These are phyloP conservation scores for Glossophaga mutica DNA, from an alignment of 2,797 vertebrate genomes.

Conservation along the genomic window DNA sequence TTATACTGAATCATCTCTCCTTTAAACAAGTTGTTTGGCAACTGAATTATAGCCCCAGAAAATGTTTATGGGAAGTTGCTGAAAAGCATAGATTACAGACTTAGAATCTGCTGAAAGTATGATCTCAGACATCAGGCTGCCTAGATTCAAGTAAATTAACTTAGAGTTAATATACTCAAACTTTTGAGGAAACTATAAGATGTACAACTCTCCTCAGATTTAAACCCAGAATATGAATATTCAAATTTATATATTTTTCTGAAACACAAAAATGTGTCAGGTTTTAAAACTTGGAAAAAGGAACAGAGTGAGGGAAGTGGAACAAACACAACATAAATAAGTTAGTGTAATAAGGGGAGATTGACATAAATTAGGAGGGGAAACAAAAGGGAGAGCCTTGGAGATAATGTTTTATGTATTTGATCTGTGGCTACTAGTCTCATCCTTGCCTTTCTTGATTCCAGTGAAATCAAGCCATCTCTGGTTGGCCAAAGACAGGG, in stretches of 20 bases:
- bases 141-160: background rate
- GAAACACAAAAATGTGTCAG: background rate
- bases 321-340: background rate
- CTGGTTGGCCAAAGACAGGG: background rate
- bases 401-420: background rate
- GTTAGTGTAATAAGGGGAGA: background rate
- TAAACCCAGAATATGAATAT: background rate
- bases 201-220: background rate
- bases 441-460: background rate
- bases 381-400: background rate
- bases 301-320: background rate
- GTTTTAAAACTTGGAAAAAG: background rate
- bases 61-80: background rate
- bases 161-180: background rate
- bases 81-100: background rate
- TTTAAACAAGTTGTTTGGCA: background rate
- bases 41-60: background rate
- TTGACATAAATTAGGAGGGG: background rate
- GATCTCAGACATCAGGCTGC: background rate
- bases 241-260: background rate
- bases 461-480: background rate
- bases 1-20: background rate
- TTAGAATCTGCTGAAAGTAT: background rate
- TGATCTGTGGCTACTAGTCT: background rate
- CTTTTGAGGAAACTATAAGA: background rate